A percentile compares a stretch with the other conserved stretches of the same genome.
phyloP scores from a whole-genome alignment of 2,113 vertebrate genomes.

The Archocentrus centrarchus region DNA sequence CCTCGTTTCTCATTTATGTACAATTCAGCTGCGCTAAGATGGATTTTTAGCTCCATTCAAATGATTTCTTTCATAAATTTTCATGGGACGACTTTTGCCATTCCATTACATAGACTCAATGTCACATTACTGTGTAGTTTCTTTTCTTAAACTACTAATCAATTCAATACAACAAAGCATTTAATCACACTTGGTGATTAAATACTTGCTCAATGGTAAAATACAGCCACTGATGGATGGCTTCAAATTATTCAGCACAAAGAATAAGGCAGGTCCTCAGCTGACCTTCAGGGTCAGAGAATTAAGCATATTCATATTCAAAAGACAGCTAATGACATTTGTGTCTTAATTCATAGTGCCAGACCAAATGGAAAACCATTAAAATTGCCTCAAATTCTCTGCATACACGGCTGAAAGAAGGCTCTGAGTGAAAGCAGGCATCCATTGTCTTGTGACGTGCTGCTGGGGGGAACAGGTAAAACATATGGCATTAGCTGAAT shows the following conservation, averaged over 20 bases:
- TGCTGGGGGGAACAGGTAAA: slow-evolving; percentile 35
- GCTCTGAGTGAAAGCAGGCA: slow-evolving; percentile 7
- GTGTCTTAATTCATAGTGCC: neutral
- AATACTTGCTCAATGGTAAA: neutral
- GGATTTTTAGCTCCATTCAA: slow-evolving; percentile 9
- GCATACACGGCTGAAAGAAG: slow-evolving; percentile 12
- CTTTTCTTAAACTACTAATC: neutral
- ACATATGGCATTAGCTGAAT: slow-evolving; percentile 35
- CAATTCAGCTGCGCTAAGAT: slow-evolving; percentile 4
- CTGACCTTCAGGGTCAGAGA: slow-evolving; percentile 32
- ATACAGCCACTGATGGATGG: neutral
- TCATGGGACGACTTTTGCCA: neutral
- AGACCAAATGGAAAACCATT: slow-evolving; percentile 1
- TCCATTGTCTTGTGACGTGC: slow-evolving; percentile 34
- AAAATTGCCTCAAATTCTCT: slow-evolving; percentile 16
- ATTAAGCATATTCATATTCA: slow-evolving; percentile 29
- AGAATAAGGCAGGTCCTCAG: neutral
- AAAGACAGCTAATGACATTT: slow-evolving; percentile 26
- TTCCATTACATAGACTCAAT: neutral
- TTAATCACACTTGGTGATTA: slow-evolving; percentile 20
- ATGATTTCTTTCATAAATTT: neutral
- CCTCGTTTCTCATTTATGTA: slow-evolving; percentile 15
- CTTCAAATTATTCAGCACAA: neutral
- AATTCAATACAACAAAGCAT: slow-evolving; percentile 3
- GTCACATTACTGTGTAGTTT: neutral